Evolutionary conservation across 2,113 vertebrate species (phyloP), one percentile per base, ranked within the genome.

Genomic region (Pluvialis apricaria): DNA sequence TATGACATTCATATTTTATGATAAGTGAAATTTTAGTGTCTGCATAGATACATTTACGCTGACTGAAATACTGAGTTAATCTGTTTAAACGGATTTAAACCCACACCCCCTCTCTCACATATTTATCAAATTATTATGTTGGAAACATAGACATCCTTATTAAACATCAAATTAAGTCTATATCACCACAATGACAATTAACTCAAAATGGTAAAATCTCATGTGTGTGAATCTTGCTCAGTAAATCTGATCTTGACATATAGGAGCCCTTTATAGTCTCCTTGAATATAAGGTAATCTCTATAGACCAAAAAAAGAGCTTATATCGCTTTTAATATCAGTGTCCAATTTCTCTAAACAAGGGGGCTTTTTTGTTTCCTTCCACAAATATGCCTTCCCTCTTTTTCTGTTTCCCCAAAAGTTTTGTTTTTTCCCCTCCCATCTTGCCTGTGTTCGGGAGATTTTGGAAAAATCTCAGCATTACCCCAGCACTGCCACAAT

Each of bases 241-340:
- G 66, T 20, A 18, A 49, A 65, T 36, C 75, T 24, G 5, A 69
- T 57, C 40, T 34, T 18, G 44, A 83, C 55, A 71, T 24, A 82
- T 0, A 3, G 38, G 45, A 85, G 24, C 28, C 17, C 12, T 3
- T 44, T 11, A 42, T 60, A 61, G 1, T 55, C 7, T 83, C 58
- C 26, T 65, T 77, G 36, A 84, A 73, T 78, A 81, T 66, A 70
- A 81, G 29, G 9, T 26, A 55, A 87, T 34, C 13, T 66, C 55
- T 69, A 62, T 22, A 70, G 44, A 61, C 8, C 32, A 90, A 36
- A 26, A 44, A 18, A 64, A 72, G 19, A 40, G 4, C 2, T 72
- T 38, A 3, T 32, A 51, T 15, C 0, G 1, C 10, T 82, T 81
- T 44, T 34, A 58, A 15, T 3, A 0, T 49, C 36, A 66, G 26